Conservation (phyloP, 37 sponge, comb jelly and placozoan genomes). For the Corticium candelabrum region DNA sequence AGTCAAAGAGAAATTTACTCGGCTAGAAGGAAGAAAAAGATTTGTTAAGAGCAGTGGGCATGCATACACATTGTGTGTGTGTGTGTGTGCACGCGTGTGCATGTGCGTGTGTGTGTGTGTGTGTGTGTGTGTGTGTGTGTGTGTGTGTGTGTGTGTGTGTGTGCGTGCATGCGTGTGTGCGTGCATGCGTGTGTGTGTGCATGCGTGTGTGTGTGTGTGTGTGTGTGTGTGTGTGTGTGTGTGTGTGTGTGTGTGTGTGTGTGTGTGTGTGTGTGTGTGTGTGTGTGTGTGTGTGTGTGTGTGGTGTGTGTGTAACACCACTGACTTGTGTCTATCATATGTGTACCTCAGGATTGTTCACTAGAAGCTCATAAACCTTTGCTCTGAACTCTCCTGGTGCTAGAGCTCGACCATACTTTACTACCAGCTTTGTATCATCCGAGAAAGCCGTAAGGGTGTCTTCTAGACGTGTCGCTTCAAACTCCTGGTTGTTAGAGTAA, state of each 20-base stretch:
- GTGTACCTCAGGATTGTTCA: slow-evolving; percentile 34
- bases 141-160: no score
- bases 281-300: slow-evolving; percentile 48
- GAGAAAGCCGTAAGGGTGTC: slow-evolving; percentile 45
- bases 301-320: slow-evolving; percentile 53
- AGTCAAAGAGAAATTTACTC: slow-evolving; percentile 63
- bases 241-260: slow-evolving; percentile 26
- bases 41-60: background rate
- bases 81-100: no score
- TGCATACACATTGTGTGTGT: no score
- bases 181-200: no score
- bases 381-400: slow-evolving; percentile 61
- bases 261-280: slow-evolving; percentile 54
- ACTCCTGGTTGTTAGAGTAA: slow-evolving; percentile 73
- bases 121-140: no score
- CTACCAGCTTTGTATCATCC: slow-evolving; percentile 47
- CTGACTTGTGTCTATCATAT: slow-evolving; percentile 46
- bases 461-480: slow-evolving; percentile 53
- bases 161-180: no score
- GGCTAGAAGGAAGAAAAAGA: slow-evolving; percentile 30
- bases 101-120: no score
- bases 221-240: no score
- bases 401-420: slow-evolving; percentile 66
- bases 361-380: slow-evolving; percentile 32
- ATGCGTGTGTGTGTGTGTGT: no score